Conservation (phyloP, 2,888 invertebrate species). For the Neelides folsomi region DNA sequence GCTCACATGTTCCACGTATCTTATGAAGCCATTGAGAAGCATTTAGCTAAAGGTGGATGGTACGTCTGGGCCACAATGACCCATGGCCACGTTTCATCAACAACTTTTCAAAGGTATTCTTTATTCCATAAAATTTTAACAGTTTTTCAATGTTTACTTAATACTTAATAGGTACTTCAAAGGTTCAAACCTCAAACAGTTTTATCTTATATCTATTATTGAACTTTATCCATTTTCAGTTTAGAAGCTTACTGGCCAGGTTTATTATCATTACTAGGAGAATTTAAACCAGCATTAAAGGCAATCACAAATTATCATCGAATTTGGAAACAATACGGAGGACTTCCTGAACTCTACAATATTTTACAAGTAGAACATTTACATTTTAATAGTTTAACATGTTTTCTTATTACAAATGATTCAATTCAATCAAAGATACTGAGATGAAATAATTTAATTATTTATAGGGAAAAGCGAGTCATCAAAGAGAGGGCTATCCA, state of each 20-base stretch:
- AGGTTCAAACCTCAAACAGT: too few relatives aligned
- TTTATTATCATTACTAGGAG: conserved; percentile 71
- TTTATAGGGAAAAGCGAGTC: conserved; percentile 56
- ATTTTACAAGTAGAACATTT: conserved; percentile 50
- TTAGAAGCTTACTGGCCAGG: conserved; percentile 99
- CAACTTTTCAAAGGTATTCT: conserved; percentile 27
- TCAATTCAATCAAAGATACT: not conserved
- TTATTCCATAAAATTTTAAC: too few relatives aligned
- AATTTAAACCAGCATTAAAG: conserved; percentile 78
- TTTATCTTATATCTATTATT: too few relatives aligned
- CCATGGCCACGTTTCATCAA: conserved; percentile 71
- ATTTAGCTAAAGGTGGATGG: conserved; percentile 91
- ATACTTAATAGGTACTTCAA: too few relatives aligned
- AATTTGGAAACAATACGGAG: conserved; percentile 94
- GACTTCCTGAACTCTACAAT: conserved; percentile 95
- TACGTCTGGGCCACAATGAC: conserved; percentile 99
- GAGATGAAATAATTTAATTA: too few relatives aligned
- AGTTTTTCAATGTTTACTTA: too few relatives aligned
- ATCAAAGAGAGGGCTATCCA: conserved; percentile 80
- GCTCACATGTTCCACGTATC: conserved; percentile 81
- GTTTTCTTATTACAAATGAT: not conserved
- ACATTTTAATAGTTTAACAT: not conserved
- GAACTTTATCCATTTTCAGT: conserved; percentile 46
- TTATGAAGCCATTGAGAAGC: conserved; percentile 61
- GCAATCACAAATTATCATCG: conserved; percentile 91